Evolutionary conservation across 2,888 invertebrate genomes (phyloP).

Genomic region (Eupeodes latifasciatus): DNA sequence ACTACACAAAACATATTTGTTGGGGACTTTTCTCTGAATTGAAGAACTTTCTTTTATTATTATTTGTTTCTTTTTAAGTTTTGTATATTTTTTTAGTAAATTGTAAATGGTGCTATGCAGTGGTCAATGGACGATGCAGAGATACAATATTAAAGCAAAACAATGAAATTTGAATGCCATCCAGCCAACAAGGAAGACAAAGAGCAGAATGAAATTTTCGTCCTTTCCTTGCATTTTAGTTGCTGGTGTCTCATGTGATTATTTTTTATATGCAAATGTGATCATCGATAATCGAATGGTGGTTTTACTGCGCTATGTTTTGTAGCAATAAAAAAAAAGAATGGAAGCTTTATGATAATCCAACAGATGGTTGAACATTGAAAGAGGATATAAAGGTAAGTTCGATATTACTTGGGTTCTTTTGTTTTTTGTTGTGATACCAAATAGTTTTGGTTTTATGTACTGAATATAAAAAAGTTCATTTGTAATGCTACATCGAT

Average conservation of each 20-base stretch:
- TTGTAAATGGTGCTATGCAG: conserved; percentile 64
- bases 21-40: conserved; percentile 38
- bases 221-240: conserved; percentile 50
- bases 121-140: conserved; percentile 71
- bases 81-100: conserved; percentile 44
- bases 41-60: conserved; percentile 23
- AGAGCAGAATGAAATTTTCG: conserved; percentile 38
- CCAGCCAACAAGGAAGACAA: conserved; percentile 27
- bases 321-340: background rate
- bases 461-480: conserved; percentile 37
- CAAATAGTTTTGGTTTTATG: conserved; percentile 27
- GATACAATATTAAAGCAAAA: conserved; percentile 54
- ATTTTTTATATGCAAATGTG: conserved; percentile 72
- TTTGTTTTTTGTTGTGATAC: background rate
- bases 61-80: conserved; percentile 8
- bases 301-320: background rate
- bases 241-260: conserved; percentile 63
- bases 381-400: conserved; percentile 37
- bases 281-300: conserved; percentile 65
- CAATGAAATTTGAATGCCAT: conserved; percentile 62
- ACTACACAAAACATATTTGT: conserved; percentile 61
- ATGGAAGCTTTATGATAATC: conserved; percentile 47
- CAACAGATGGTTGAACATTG: conserved; percentile 70
- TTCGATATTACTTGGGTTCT: background rate
- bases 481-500: conserved; percentile 2